These are phyloP conservation scores for Vanessa atalanta DNA, from an alignment of 1,140 invertebrate genomes.

Conservation along the genomic window DNA sequence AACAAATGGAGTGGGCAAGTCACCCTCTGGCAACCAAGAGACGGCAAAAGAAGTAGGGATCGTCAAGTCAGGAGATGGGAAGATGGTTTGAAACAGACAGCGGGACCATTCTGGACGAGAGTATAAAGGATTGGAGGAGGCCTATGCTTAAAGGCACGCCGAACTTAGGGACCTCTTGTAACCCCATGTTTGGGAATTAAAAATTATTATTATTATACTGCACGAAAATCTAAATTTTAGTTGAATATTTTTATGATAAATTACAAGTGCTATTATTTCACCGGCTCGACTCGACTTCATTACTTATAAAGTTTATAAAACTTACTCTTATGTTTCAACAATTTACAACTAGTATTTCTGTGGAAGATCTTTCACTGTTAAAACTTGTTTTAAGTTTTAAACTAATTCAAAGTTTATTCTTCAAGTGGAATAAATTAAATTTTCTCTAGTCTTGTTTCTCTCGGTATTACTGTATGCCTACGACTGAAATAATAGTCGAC, in stretches of 20 bases:
- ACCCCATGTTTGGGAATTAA: too few relatives aligned
- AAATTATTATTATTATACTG: too few relatives aligned
- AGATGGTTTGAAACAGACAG: too few relatives aligned
- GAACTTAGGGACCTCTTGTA: too few relatives aligned
- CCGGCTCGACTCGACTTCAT: background rate
- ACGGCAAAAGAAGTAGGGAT: too few relatives aligned
- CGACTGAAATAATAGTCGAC: background rate
- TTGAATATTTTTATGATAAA: background rate
- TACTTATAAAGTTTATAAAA: constrained; percentile 16
- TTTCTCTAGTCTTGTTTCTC: background rate
- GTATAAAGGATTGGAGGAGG: too few relatives aligned
- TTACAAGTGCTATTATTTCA: background rate
- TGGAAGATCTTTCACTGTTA: constrained; percentile 23
- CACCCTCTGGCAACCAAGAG: too few relatives aligned
- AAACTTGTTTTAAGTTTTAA: constrained; percentile 26
- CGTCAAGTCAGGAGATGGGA: too few relatives aligned
- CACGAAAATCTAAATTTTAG: background rate
- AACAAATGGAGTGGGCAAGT: too few relatives aligned
- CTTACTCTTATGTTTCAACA: constrained; percentile 16
- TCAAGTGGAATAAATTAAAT: constrained; percentile 21
- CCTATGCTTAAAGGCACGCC: too few relatives aligned
- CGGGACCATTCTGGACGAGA: too few relatives aligned
- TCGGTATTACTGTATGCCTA: background rate
- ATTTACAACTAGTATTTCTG: constrained; percentile 24
- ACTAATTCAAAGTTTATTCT: constrained; percentile 24